Percentiles rank a stretch among this genome's conserved stretches.
Evolutionary conservation across 2,797 vertebrate species (phyloP).

Genomic region (Gadopsis bispinosus): DNA sequence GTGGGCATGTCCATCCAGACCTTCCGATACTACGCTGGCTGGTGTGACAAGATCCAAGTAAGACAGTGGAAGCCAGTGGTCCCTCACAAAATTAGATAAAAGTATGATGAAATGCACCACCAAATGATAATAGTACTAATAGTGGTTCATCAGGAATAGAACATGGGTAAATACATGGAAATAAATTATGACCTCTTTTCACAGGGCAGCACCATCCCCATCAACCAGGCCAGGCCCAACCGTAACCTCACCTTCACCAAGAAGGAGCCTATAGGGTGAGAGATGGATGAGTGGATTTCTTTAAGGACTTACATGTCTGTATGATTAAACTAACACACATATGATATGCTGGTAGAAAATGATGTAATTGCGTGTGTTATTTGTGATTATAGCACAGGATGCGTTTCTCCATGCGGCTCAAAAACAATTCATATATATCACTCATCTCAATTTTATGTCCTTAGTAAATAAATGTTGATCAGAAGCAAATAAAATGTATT

Average conservation of each 20-base stretch:
- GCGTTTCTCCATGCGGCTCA: neutral
- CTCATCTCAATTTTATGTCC: neutral
- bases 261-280: slow-evolving; percentile 91
- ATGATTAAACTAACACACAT: neutral
- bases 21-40: slow-evolving; percentile 92
- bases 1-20: slow-evolving; percentile 94
- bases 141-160: neutral
- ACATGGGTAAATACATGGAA: neutral
- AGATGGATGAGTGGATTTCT: neutral
- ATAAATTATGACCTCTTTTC: slow-evolving; percentile 10
- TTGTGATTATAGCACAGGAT: neutral
- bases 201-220: slow-evolving; percentile 89
- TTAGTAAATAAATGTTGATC: neutral
- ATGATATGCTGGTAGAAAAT: neutral
- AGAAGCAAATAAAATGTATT: neutral
- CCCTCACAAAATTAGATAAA: neutral
- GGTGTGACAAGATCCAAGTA: slow-evolving; percentile 95
- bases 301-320: neutral
- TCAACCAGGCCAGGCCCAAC: slow-evolving; percentile 89
- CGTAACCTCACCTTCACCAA: slow-evolving; percentile 90
- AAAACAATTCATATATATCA: neutral
- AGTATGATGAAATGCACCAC: neutral
- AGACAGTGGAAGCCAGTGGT: slow-evolving; percentile 2
- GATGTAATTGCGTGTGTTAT: neutral
- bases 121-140: neutral